Percentiles rank a stretch among this genome's conserved stretches.
Evolutionary conservation across 2,888 invertebrate genomes (phyloP).

Genomic region (Brachyptera putata): DNA sequence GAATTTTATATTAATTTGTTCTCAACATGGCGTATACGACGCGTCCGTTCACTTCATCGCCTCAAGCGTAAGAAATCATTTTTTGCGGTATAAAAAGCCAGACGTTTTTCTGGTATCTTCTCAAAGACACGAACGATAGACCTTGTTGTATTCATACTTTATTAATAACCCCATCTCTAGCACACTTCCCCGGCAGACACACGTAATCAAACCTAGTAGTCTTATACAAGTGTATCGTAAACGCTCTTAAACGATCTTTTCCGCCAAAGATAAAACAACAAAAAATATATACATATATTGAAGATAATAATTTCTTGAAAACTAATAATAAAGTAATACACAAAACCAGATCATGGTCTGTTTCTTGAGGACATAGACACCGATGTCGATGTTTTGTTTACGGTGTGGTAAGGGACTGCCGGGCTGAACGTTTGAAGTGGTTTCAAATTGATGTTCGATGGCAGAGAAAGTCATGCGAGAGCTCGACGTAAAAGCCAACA

Average conservation of each 20-base stretch:
- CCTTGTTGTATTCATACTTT: slow-evolving; percentile 2
- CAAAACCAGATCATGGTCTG: background rate
- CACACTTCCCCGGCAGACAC: background rate
- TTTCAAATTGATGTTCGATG: background rate
- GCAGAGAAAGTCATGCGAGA: background rate
- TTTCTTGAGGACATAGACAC: background rate
- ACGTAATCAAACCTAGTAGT: too few species aligned
- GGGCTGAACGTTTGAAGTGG: background rate
- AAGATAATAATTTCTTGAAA: too few species aligned
- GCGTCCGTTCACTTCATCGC: too few species aligned
- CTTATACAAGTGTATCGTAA: slow-evolving; percentile 15
- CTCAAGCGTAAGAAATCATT: too few species aligned
- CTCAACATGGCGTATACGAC: too few species aligned
- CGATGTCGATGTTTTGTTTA: background rate
- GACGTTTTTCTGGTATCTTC: background rate
- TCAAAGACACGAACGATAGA: background rate
- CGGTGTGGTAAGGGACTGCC: too few species aligned
- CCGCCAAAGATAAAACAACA: background rate
- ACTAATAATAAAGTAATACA: background rate
- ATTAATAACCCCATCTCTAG: slow-evolving; percentile 1
- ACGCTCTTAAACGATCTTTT: slow-evolving; percentile 15
- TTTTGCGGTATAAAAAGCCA: background rate
- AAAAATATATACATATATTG: background rate
- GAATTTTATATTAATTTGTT: too few species aligned
- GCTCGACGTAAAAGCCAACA: too few species aligned